Percentiles rank a stretch among this genome's conserved stretches.
These are phyloP conservation scores for Buceros bicornis DNA, from an alignment of 2,797 vertebrate genomes.

Conservation along the genomic window DNA sequence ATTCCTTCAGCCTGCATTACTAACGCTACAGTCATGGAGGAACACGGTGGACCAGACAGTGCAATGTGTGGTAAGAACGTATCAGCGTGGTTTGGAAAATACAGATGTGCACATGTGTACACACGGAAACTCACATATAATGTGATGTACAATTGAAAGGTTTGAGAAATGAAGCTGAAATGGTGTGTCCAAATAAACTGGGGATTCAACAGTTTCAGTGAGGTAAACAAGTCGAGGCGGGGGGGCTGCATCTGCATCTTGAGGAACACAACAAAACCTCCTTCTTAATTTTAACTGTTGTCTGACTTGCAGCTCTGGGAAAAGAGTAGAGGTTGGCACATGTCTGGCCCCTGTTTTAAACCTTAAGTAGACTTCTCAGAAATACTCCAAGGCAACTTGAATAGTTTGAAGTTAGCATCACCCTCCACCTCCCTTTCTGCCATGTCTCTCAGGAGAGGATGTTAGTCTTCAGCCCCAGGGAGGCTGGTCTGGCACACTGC, in stretches of 20 bases:
- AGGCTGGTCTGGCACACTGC: not conserved
- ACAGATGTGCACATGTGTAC: rapidly evolving
- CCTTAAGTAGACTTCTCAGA: not conserved
- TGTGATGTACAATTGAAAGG: not conserved
- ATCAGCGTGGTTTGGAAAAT: not conserved
- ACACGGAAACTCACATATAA: not conserved
- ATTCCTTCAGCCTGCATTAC: slow-evolving; percentile 2
- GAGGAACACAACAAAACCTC: not conserved
- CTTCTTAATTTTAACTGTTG: not conserved
- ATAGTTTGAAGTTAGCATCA: not conserved
- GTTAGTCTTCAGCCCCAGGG: not conserved
- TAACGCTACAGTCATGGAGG: not conserved
- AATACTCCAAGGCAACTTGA: not conserved
- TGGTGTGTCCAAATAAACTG: not conserved
- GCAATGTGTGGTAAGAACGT: not conserved
- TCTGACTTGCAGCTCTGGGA: not conserved
- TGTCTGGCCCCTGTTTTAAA: not conserved
- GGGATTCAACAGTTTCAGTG: not conserved
- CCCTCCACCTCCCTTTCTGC: not conserved
- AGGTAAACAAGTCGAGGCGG: not conserved
- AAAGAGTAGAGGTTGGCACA: not conserved
- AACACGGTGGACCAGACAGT: not conserved
- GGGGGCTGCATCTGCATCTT: not conserved
- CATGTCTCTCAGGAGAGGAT: not conserved
- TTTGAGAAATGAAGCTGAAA: not conserved